A percentile compares a stretch with the other conserved stretches of the same genome.
Evolutionary conservation across 92 coral and sea anemone species (phyloP).

Genomic region (Heteractis magnifica): DNA sequence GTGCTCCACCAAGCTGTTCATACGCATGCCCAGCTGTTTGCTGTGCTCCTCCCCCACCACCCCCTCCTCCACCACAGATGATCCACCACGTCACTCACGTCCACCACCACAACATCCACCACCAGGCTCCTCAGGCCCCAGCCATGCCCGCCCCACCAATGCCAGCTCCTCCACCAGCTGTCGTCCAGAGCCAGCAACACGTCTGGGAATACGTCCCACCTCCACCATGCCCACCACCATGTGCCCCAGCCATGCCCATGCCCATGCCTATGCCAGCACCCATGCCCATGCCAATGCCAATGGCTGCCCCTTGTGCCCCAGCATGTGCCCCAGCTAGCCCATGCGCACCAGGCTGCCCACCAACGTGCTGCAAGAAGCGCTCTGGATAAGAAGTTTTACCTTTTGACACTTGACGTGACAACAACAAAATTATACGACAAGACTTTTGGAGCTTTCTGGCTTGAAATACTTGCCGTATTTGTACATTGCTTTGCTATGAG

Average conservation of each 20-base stretch:
- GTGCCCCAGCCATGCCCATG: conserved; percentile 68
- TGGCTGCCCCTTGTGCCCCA: conserved; percentile 10
- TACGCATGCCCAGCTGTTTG: conserved; percentile 73
- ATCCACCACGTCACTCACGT: conserved; percentile 76
- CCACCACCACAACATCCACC: conserved; percentile 85
- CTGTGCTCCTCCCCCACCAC: conserved; percentile 89
- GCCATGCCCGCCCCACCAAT: conserved; percentile 69
- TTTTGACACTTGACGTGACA: conserved; percentile 17
- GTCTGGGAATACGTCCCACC: conserved; percentile 94
- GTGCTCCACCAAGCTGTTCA: conserved; percentile 71
- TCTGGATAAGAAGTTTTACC: conserved; percentile 48
- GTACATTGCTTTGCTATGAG: conserved; percentile 37
- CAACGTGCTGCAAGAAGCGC: conserved; percentile 77
- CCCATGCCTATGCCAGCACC: conserved; percentile 64
- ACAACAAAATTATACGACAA: conserved; percentile 25
- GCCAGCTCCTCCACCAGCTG: conserved; percentile 92
- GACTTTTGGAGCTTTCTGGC: conserved; percentile 20
- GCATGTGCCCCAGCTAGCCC: conserved; percentile 20
- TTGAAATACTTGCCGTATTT: conserved; percentile 28
- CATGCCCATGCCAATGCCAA: conserved; percentile 33
- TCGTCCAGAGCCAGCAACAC: conserved; percentile 87
- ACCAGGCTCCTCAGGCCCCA: conserved; percentile 82
- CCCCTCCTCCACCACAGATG: conserved; percentile 92
- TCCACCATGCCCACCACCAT: conserved; percentile 67
- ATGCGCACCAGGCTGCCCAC: conserved; percentile 68